Evolutionary conservation across 2,797 vertebrate genomes (phyloP).

Genomic region (Oryzias sinensis): DNA sequence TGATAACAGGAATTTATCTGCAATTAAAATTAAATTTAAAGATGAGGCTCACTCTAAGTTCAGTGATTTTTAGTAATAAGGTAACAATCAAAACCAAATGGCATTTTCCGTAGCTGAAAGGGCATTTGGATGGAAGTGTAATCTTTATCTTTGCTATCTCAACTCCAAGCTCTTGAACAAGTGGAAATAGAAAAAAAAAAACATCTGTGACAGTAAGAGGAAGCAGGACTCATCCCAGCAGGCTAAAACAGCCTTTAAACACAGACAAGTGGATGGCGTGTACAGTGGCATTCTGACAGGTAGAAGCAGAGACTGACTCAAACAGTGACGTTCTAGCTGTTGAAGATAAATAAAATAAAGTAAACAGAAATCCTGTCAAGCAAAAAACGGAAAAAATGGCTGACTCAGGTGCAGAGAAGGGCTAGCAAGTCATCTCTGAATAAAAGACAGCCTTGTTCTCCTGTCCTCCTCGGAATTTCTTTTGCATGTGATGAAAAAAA

Average conservation of each 20-base stretch:
- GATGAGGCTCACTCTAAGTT: constrained; percentile 15
- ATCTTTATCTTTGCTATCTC: constrained; percentile 46
- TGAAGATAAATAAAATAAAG: constrained; percentile 32
- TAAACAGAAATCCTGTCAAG: constrained; percentile 49
- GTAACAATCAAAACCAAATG: constrained; percentile 18
- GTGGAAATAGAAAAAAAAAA: constrained; percentile 39
- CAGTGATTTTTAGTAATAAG: constrained; percentile 23
- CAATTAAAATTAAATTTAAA: constrained; percentile 42
- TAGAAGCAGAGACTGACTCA: constrained; percentile 25
- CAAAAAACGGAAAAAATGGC: constrained; percentile 57
- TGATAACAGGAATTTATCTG: constrained; percentile 44
- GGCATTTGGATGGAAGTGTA: constrained; percentile 46
- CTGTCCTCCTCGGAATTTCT: constrained; percentile 3
- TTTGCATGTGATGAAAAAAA: constrained; percentile 46
- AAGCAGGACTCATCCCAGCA: constrained; percentile 34
- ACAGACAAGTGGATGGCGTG: constrained; percentile 34
- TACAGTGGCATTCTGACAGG: constrained; percentile 32
- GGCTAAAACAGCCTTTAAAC: constrained; percentile 33
- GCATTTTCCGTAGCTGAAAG: constrained; percentile 25
- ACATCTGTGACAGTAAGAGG: constrained; percentile 41
- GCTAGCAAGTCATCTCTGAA: constrained; percentile 19
- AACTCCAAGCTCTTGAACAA: constrained; percentile 31
- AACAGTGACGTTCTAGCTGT: constrained; percentile 32
- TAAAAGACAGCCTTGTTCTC: constrained; percentile 10
- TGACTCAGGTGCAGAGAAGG: constrained; percentile 58